A percentile compares a stretch with the other conserved stretches of the same genome.
Evolutionary conservation across 2,888 invertebrate genomes (phyloP).

Genomic region (Scaptomyza reducta): DNA sequence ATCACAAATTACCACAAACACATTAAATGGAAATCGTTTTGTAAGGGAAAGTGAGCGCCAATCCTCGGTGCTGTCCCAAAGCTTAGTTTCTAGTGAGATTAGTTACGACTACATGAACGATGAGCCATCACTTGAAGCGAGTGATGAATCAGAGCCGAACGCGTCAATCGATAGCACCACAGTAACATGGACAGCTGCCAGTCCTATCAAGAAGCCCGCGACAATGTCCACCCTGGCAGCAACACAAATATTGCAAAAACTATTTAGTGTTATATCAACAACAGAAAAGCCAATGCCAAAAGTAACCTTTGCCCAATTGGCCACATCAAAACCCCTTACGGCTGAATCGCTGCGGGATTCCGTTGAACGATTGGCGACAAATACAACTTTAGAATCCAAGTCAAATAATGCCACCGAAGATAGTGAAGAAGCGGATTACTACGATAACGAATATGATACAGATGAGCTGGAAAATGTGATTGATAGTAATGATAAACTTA

Average conservation of each 20-base stretch:
- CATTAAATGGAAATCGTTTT: conserved; percentile 15
- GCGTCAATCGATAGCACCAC: conserved; percentile 21
- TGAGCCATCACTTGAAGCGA: conserved; percentile 16
- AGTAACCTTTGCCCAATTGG: conserved; percentile 54
- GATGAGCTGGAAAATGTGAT: conserved; percentile 42
- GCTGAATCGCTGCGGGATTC: conserved; percentile 58
- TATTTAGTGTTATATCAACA: conserved; percentile 54
- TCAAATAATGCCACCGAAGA: background rate
- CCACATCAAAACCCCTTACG: conserved; percentile 56
- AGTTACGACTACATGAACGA: conserved; percentile 58
- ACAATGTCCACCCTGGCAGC: conserved; percentile 58
- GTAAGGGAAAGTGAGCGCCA: conserved; percentile 27
- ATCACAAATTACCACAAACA: conserved; percentile 16
- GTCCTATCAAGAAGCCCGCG: conserved; percentile 15
- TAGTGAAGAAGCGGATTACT: conserved; percentile 45
- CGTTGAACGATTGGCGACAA: conserved; percentile 50
- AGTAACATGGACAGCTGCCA: conserved; percentile 13
- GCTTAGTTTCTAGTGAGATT: conserved; percentile 34
- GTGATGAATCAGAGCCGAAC: background rate
- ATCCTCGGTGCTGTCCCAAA: conserved; percentile 6
- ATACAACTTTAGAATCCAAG: conserved; percentile 2
- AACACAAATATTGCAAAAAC: conserved; percentile 48
- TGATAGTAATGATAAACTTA: background rate
- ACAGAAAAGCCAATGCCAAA: conserved; percentile 16
- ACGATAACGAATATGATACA: conserved; percentile 47